A percentile compares a stretch with the other conserved stretches of the same genome.
These are phyloP conservation scores for Poeciliopsis paucimaculata DNA, from an alignment of 2,797 vertebrate species.

Conservation along the genomic window DNA sequence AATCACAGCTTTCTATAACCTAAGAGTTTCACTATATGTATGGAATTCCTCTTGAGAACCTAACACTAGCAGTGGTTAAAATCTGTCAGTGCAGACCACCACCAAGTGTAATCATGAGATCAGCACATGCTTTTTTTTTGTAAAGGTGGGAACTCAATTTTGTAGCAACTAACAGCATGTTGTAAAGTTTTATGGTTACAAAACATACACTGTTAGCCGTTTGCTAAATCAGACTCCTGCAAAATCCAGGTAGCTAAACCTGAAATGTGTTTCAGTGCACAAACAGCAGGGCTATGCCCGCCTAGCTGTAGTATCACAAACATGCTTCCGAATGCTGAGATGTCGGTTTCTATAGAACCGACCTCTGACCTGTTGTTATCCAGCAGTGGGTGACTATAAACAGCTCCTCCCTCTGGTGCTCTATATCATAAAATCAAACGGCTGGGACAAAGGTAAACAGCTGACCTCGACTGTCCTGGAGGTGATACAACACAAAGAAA, in stretches of 20 bases:
- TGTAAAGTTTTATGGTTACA: constrained; percentile 7
- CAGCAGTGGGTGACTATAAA: constrained; percentile 36
- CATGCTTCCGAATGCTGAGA: constrained; percentile 36
- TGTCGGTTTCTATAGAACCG: constrained; percentile 56
- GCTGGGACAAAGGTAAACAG: constrained; percentile 70
- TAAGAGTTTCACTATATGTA: background rate
- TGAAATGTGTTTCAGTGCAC: constrained; percentile 11
- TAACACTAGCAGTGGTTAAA: background rate
- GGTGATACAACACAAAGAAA: constrained; percentile 11
- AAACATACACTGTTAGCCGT: constrained; percentile 12
- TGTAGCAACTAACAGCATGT: constrained; percentile 7
- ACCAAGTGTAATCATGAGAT: background rate
- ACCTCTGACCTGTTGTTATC: constrained; percentile 54
- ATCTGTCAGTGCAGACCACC: background rate
- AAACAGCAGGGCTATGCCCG: constrained; percentile 26
- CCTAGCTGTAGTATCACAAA: constrained; percentile 28
- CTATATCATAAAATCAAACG: constrained; percentile 46
- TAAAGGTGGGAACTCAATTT: constrained; percentile 13
- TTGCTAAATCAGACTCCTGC: background rate
- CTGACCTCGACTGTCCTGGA: constrained; percentile 63
- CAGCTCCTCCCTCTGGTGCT: constrained; percentile 39
- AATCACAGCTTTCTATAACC: too few species aligned
- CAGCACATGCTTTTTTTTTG: constrained; percentile 1
- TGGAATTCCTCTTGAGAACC: background rate
- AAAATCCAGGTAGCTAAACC: background rate